Percentiles rank a stretch among this genome's conserved stretches.
These are phyloP conservation scores for Periophthalmodon schlosseri DNA, from an alignment of 2,113 vertebrate genomes.

Conservation along the genomic window DNA sequence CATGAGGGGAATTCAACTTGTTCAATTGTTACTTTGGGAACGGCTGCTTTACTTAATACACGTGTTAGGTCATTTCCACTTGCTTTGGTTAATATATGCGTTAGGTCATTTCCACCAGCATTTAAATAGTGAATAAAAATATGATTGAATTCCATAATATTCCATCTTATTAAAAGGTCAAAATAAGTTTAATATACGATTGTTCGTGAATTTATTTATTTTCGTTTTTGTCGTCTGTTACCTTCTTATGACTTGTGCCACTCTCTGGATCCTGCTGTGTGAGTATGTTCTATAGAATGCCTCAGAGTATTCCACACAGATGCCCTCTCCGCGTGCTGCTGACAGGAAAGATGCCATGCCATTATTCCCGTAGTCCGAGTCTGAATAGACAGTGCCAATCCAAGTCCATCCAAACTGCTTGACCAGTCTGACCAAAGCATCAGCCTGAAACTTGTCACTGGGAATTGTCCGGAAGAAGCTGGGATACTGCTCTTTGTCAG, in stretches of 20 bases:
- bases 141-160: neutral
- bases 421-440: conserved; percentile 64
- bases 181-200: neutral
- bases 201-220: neutral
- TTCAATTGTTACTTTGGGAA: too few species aligned
- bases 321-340: conserved; percentile 58
- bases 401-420: conserved; percentile 78
- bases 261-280: conserved; percentile 49
- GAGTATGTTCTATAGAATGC: conserved; percentile 59
- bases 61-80: too few species aligned
- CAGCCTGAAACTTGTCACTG: conserved; percentile 75
- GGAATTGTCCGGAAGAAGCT: conserved; percentile 77
- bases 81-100: too few species aligned
- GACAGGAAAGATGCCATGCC: conserved; percentile 70
- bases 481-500: conserved; percentile 70
- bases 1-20: too few species aligned
- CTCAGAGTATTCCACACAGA: conserved; percentile 74
- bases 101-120: too few species aligned
- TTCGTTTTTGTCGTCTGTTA: neutral
- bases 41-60: too few species aligned
- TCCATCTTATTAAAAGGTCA: neutral
- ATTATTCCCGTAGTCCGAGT: conserved; percentile 76
- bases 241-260: conserved; percentile 71
- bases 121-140: neutral
- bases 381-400: conserved; percentile 74